Evolutionary conservation across 2,113 vertebrate species (phyloP), one percentile per base, ranked within the genome.

Genomic region (Cromileptes altivelis): DNA sequence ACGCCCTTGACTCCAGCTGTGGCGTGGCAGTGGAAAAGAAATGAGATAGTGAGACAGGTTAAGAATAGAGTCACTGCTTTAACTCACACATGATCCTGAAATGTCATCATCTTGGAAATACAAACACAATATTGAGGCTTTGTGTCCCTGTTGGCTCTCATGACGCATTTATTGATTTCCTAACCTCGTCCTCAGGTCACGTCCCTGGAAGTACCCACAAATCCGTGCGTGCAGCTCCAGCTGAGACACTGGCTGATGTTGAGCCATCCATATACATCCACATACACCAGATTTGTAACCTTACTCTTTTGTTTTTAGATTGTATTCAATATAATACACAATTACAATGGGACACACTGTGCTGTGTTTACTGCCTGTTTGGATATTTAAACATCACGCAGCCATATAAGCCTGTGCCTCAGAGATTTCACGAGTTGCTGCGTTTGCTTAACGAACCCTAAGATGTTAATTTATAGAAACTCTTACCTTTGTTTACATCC

Each of bases 91-190:
- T 3, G 27, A 11, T 55, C 60, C 67, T 71, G 23, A 90, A 88
- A 83, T 79, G 64, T 81, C 78, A 83, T 49, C 76, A 30, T 56
- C 55, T 53, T 68, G 49, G 56, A 81, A 78, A 67, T 53, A 40
- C 70, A 76, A 56, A 81, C 55, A 55, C 53, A 57, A 71, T 75
- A 75, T 50, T 62, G 74, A 78, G 79, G 75, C 27, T 42, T 69
- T 37, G 14, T 21, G 21, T 52, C 80, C 49, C 47, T 13, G 13
- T 50, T 52, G 23, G 70, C 52, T 67, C 47, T 25, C 52, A 12
- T 47, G 75, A 79, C 63, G 56, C 70, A 76, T 27, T 23, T 81
- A 84, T 81, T 84, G 85, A 88, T 84, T 87, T 71, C 25, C 4
- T 67, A 17, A 75, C 56, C 65, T 70, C 70, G 21, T 75, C 45